Percentiles rank a stretch among this genome's conserved stretches.
Evolutionary conservation across 2,888 invertebrate species (phyloP).

Genomic region (Pantelozetes paolii): DNA sequence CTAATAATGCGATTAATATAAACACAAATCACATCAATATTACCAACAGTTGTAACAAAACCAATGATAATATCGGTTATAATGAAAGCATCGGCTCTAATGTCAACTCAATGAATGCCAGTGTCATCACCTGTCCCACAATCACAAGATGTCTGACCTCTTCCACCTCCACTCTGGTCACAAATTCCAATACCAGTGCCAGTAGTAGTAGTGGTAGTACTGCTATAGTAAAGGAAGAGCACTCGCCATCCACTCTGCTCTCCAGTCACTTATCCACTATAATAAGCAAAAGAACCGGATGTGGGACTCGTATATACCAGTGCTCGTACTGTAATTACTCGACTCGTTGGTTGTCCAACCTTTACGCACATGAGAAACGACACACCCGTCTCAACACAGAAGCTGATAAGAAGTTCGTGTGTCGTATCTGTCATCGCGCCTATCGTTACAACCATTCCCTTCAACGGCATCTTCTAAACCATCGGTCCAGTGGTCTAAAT

Average conservation of each 20-base stretch:
- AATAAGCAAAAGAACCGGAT: constrained; percentile 50
- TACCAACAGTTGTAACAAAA: constrained; percentile 14
- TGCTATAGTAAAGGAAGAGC: constrained; percentile 29
- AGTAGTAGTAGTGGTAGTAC: not conserved
- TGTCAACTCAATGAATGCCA: not conserved
- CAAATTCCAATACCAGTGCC: not conserved
- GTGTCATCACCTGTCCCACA: constrained; percentile 26
- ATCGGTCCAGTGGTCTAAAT: constrained; percentile 48
- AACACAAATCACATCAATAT: constrained; percentile 32
- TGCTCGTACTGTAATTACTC: constrained; percentile 86
- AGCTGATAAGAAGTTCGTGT: constrained; percentile 49
- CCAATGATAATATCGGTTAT: not conserved
- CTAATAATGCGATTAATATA: constrained; percentile 36
- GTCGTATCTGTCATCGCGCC: constrained; percentile 51
- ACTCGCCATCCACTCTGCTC: not conserved
- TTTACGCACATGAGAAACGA: constrained; percentile 86
- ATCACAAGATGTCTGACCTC: constrained; percentile 22
- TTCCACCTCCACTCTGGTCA: not conserved
- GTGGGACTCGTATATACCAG: constrained; percentile 65
- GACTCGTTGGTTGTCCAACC: constrained; percentile 79
- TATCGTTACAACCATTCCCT: constrained; percentile 52
- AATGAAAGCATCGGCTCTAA: constrained; percentile 11
- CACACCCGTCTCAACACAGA: constrained; percentile 58
- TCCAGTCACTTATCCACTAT: not conserved
- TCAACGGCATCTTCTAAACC: constrained; percentile 50